A percentile compares a stretch with the other conserved stretches of the same genome.
phyloP scores from a whole-genome alignment of 2,113 vertebrate genomes.

The Pomatostomus ruficeps region DNA sequence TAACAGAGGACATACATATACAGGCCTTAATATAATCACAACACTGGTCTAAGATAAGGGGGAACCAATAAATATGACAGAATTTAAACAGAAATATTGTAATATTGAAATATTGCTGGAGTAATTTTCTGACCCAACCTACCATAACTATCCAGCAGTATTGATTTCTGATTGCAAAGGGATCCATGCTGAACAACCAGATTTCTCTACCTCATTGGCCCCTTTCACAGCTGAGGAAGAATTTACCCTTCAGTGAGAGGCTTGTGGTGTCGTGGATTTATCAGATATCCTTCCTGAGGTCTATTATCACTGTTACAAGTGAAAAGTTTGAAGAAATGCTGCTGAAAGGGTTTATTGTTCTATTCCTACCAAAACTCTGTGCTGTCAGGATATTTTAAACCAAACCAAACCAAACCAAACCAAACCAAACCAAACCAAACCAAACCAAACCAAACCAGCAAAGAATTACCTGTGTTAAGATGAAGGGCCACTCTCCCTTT shows the following conservation, averaged over 20 bases:
- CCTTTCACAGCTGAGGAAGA: background rate
- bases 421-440: background rate
- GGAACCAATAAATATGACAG: background rate
- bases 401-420: background rate
- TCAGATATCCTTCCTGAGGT: background rate
- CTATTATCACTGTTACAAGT: background rate
- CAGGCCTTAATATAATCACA: background rate
- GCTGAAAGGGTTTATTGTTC: background rate
- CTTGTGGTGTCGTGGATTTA: background rate
- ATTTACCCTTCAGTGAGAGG: background rate
- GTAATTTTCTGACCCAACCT: background rate
- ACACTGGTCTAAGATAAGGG: background rate
- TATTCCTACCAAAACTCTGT: background rate
- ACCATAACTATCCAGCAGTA: background rate
- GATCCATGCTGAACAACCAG: background rate
- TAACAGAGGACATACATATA: background rate
- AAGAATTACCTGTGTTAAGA: slow-evolving; percentile 14
- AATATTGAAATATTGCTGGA: background rate
- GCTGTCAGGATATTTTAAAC: background rate
- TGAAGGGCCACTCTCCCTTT: background rate
- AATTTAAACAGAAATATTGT: background rate
- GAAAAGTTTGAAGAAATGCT: background rate
- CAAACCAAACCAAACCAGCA: background rate
- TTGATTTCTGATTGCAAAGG: background rate
- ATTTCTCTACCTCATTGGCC: background rate